Evolutionary conservation across 2,888 invertebrate genomes (phyloP), one percentile per base, ranked within the genome.

Genomic region (Dasypolia templi): DNA sequence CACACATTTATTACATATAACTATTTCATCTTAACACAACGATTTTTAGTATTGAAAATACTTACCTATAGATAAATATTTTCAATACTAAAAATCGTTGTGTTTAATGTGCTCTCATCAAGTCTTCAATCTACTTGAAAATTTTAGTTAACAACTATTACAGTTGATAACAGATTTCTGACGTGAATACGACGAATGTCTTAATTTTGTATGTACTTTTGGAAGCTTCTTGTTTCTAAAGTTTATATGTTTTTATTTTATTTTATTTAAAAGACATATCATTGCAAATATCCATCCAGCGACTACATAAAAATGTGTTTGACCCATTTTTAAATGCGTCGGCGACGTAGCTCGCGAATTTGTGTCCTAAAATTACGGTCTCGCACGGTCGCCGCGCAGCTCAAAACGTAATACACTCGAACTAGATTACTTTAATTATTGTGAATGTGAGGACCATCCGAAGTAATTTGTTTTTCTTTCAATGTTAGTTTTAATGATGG

Each of bases 341-440:
- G 35, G 14, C 35, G 22, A 12, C 29, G 22, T 22, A 12, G 29
- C 11, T 56, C 6, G 56, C 32, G n/a, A 35, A 9, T n/a, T 56
- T 59, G 35, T n/a, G n/a, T 17, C 35, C 35, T 39, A 59, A 39
- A 39, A 39, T 39, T 59, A n/a, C 35, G 17, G n/a, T 9, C 35
- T 14, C 35, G n/a, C 14, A 14, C 7, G 0, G 7, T 17, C 17
- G 39, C 39, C n/a, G 59, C n/a, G 9, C 17, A 5, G 17, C 9
- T 59, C 22, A 22, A n/a, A 26, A n/a, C 17, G n/a, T 59, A 35
- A 59, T 35, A 9, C n/a, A 39, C 59, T 59, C 7, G n/a, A 59
- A 59, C n/a, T 51, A n/a, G n/a, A n/a, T n/a, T n/a, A 51, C n/a
- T 51, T 51, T 51, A 51, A 51, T n/a, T 11, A n/a, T 51, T n/a